A percentile compares a stretch with the other conserved stretches of the same genome.
phyloP scores from a whole-genome alignment of 2,888 invertebrate species.

The Rhaphigaster nebulosa region DNA sequence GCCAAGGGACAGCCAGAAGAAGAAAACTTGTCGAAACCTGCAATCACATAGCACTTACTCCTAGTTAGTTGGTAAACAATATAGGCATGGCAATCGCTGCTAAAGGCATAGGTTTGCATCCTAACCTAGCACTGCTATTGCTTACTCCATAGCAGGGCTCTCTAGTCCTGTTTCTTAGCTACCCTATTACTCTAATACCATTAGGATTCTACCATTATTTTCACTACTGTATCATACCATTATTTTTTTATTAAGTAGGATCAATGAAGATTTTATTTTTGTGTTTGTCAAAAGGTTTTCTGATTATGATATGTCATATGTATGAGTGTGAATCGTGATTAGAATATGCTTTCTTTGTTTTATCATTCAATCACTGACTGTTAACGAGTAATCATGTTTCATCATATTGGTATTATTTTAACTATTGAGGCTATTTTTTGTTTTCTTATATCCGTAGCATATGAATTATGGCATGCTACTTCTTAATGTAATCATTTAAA shows the following conservation, averaged over 20 bases:
- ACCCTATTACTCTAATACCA: not conserved
- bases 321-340: not conserved
- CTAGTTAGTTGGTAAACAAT: not conserved
- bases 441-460: not conserved
- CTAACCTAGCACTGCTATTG: conserved; percentile 24
- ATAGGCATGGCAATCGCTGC: not conserved
- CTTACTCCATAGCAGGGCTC: not conserved
- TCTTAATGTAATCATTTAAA: not conserved
- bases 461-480: not conserved
- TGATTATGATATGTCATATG: not conserved
- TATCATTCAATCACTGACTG: not conserved
- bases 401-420: not conserved
- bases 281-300: not conserved
- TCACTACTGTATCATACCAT: not conserved
- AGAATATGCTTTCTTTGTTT: not conserved
- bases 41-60: conserved; percentile 42
- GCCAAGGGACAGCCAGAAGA: conserved; percentile 17
- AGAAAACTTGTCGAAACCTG: not conserved
- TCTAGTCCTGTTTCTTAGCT: conserved; percentile 40
- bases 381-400: not conserved
- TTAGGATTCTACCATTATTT: not conserved
- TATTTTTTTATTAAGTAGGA: conserved; percentile 5
- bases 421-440: not conserved
- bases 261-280: not conserved
- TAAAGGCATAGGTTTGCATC: not conserved